Percentiles rank a stretch among this genome's conserved stretches.
phyloP scores from a whole-genome alignment of 1,140 invertebrate species.

The Drosophila ercepeae region DNA sequence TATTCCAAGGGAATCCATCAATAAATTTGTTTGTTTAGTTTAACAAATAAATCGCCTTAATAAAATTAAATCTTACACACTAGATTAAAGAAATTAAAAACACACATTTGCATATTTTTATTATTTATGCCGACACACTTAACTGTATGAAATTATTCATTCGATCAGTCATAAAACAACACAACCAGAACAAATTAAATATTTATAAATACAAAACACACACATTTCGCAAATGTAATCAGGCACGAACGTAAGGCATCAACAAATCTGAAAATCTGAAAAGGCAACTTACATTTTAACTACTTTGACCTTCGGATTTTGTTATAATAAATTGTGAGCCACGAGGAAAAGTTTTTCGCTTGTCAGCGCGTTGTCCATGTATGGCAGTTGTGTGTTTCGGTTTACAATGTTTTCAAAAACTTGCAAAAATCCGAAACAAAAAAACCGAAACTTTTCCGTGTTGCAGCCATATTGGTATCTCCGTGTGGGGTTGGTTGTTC shows the following conservation, averaged over 20 bases:
- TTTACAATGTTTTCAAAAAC: conserved; percentile 57
- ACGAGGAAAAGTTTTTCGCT: conserved; percentile 66
- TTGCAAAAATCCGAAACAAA: conserved; percentile 40
- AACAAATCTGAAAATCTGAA: conserved; percentile 67
- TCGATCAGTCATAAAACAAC: conserved; percentile 28
- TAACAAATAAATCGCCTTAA: background rate
- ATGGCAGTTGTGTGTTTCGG: conserved; percentile 35
- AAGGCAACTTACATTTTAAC: conserved; percentile 68
- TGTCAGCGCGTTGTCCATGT: conserved; percentile 73
- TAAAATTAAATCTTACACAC: background rate
- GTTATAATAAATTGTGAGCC: conserved; percentile 68
- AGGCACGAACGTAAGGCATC: conserved; percentile 39
- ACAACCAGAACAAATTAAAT: conserved; percentile 48
- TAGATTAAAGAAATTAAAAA: background rate
- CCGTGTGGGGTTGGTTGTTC: conserved; percentile 16
- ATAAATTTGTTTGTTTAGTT: background rate
- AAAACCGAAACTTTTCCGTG: conserved; percentile 67
- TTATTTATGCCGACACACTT: conserved; percentile 10
- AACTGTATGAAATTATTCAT: conserved; percentile 13
- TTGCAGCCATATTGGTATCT: conserved; percentile 71
- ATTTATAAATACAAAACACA: conserved; percentile 61
- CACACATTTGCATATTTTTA: conserved; percentile 1
- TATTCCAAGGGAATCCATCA: too few relatives aligned
- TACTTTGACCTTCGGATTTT: conserved; percentile 65
- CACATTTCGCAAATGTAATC: conserved; percentile 51